Evolutionary conservation across 2,113 vertebrate genomes (phyloP), one percentile per base, ranked within the genome.

Genomic region (Bolborhynchus lineola): DNA sequence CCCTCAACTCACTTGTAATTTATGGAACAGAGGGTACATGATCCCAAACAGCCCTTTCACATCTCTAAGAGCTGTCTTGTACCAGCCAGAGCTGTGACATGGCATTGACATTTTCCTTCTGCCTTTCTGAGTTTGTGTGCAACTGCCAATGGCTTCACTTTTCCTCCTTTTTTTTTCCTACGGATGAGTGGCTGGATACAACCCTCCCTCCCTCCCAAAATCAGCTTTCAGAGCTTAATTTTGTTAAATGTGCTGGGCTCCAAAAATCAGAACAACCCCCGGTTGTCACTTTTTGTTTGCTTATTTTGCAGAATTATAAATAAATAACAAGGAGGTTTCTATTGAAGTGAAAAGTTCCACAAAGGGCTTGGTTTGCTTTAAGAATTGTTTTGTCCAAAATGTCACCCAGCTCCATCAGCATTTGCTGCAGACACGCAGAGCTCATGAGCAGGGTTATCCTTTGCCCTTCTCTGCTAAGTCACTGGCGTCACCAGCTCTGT

Each of bases 21-120:
- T 97, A 94, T 92, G 95, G 90, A 88, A 84, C 81, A 79, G 75
- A 68, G 77, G 76, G 90, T 88, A 68, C 79, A 64, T 93, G 95
- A 95, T 94, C 90, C 93, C 68, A 88, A 93, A 96, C 93, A 96
- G 94, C 89, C 86, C 57, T 97, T 95, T 94, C 89, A 92, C 81
- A 91, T 95, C 91, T 95, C 95, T 91, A 93, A 87, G 84, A 96
- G 93, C 89, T 92, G 91, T 93, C 95, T 94, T 82, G 52, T 89
- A 78, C 80, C 60, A 88, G 92, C 89, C 55, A 79, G 77, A 92
- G 77, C 41, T 89, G 84, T 92, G 95, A 95, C 86, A 84, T 57
- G 86, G 80, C 77, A 93, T 28, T 95, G 95, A 95, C 62, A 87
- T 95, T 95, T 95, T 95, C 89, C 94, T 93, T 93, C 94, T 94